phyloP scores from a whole-genome alignment of 1,140 invertebrate species.

The Monomorium pharaonis region DNA sequence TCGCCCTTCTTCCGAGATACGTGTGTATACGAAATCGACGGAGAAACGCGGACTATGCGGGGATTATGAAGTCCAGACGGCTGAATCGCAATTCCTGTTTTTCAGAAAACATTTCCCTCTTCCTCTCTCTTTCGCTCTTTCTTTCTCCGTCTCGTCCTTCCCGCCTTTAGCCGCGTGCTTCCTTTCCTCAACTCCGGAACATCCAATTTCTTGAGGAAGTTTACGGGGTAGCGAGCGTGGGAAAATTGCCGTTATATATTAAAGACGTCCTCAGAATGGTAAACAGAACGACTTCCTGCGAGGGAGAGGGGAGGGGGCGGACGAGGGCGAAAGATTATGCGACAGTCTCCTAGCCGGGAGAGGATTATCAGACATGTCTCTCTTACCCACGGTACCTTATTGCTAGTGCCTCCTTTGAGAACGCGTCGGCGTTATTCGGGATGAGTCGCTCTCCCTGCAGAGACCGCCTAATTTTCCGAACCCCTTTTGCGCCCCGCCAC shows the following conservation, averaged over 20 bases:
- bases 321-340: slow-evolving; percentile 56
- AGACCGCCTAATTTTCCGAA: slow-evolving; percentile 63
- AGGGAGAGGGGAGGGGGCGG: neutral
- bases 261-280: slow-evolving; percentile 75
- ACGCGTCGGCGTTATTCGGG: slow-evolving; percentile 26
- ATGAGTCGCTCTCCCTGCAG: slow-evolving; percentile 8
- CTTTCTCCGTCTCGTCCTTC: neutral
- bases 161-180: neutral
- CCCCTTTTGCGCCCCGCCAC: neutral
- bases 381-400: slow-evolving; percentile 1
- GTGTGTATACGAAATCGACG: slow-evolving; percentile 34
- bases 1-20: slow-evolving; percentile 17
- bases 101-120: slow-evolving; percentile 4
- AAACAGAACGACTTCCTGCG: slow-evolving; percentile 72
- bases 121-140: neutral
- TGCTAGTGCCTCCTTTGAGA: slow-evolving; percentile 60
- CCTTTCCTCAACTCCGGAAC: slow-evolving; percentile 47
- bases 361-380: slow-evolving; percentile 70
- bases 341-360: slow-evolving; percentile 61
- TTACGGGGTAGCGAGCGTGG: slow-evolving; percentile 69
- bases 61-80: slow-evolving; percentile 32
- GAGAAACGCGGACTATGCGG: slow-evolving; percentile 7
- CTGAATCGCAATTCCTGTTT: slow-evolving; percentile 50
- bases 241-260: slow-evolving; percentile 76
- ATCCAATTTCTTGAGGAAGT: slow-evolving; percentile 75